Conservation (phyloP, 1,140 invertebrate genomes). For the Trypoxylus dichotomus region DNA sequence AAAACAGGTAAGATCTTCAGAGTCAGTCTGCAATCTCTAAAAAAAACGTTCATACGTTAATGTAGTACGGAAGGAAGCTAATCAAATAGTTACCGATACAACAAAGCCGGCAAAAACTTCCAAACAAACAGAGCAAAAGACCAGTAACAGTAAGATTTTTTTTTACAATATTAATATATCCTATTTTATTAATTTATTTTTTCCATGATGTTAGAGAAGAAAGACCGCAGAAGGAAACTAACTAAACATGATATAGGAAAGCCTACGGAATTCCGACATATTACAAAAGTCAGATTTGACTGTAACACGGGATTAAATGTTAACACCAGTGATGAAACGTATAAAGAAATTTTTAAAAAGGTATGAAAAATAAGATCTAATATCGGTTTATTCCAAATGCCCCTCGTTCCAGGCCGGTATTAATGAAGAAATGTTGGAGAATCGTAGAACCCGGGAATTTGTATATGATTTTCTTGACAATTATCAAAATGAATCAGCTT, state of each 20-base stretch:
- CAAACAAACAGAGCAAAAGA: not conserved
- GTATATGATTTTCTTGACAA: constrained; percentile 91
- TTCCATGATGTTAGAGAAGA: not conserved
- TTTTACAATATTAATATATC: not conserved
- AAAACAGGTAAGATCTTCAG: not conserved
- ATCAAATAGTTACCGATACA: not conserved
- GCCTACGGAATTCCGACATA: constrained; percentile 86
- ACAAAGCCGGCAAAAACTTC: not conserved
- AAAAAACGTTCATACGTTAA: not conserved
- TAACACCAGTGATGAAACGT: constrained; percentile 70
- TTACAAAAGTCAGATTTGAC: constrained; percentile 90
- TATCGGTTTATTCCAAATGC: not conserved
- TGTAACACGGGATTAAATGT: constrained; percentile 73
- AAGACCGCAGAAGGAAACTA: constrained; percentile 66
- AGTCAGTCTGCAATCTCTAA: not conserved
- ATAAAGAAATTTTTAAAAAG: constrained; percentile 77
- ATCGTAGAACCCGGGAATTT: constrained; percentile 85
- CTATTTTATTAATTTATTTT: not conserved
- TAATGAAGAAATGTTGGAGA: constrained; percentile 75
- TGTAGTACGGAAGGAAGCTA: not conserved
- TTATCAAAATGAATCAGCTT: not conserved
- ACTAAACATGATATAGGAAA: constrained; percentile 89
- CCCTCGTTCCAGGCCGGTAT: constrained; percentile 66
- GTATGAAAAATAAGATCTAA: constrained; percentile 38
- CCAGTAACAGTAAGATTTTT: not conserved